Evolutionary conservation across 2,888 invertebrate species (phyloP), one percentile per base, ranked within the genome.

Genomic region (Nomada fabriciana): DNA sequence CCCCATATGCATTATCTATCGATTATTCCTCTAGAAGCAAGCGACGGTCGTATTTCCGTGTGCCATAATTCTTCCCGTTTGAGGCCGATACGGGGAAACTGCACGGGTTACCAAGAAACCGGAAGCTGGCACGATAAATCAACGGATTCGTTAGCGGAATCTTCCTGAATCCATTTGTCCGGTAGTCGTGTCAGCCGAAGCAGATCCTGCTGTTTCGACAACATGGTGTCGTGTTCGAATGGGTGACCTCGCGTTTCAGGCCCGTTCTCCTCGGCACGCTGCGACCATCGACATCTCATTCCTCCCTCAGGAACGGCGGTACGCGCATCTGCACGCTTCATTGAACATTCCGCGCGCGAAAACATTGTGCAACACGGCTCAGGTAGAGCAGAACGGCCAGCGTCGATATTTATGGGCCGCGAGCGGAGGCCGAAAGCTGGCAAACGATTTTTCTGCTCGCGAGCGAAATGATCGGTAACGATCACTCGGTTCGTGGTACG

Each of bases 181-280:
- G 78, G 74, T 83, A 84, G 87, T 84, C 87, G 84, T 85, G 86
- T 87, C 83, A 77, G 80, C 75, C 72, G 29, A 20, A 4, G 36
- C 68, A 73, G 84, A 87, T 88, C 87, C 90, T 59, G 88, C 89
- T 90, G 89, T 89, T 91, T 88, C 88, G 85, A 91, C 90, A 89
- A 91, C 90, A 76, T 83, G 89, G 88, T 90, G 89, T 91, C 90
- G 86, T 89, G 90, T 92, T 91, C 87, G 84, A 87, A 85, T 82
- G 87, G 84, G 84, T 85, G 88, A 86, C 86, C 88, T 88, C 88
- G 88, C 84, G 88, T 87, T 88, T 89, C 83, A 36, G 20, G 53
- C 61, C 67, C 74, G 36, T 70, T 83, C 82, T 60, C 80, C 42
- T 23, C 25, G 20, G 36, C 20, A 4, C 43, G n/a, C 23, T 2